These are phyloP conservation scores for Puffinus mauretanicus DNA, from an alignment of 2,113 vertebrate genomes.

Conservation along the genomic window DNA sequence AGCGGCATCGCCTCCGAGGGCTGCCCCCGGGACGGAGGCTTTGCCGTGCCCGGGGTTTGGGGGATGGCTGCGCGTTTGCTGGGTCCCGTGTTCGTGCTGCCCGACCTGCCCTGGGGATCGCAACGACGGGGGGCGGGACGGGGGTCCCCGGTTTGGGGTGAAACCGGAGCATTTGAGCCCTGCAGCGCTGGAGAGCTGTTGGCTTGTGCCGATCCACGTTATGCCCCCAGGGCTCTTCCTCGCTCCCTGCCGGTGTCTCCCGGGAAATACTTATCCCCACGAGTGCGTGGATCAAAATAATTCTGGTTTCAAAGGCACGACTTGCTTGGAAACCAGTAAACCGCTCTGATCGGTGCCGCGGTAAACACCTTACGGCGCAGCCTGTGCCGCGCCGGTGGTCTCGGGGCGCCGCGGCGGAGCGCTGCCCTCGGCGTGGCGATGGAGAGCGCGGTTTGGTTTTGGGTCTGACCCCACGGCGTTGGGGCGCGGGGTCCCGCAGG, in stretches of 20 bases:
- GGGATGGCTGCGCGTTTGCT: neutral
- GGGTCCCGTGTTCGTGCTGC: neutral
- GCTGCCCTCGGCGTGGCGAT: neutral
- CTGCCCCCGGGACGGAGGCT: neutral
- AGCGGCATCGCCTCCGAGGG: neutral
- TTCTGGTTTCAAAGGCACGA: accelerated
- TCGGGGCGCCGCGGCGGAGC: accelerated
- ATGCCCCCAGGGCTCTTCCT: neutral
- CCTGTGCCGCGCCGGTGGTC: too few relatives aligned
- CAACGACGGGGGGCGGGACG: accelerated
- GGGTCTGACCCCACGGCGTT: neutral
- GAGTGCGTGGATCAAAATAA: neutral
- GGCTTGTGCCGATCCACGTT: accelerated
- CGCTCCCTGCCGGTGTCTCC: accelerated
- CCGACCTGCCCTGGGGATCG: neutral
- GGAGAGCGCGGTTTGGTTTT: neutral
- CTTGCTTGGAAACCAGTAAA: neutral
- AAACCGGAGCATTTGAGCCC: neutral
- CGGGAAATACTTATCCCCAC: neutral
- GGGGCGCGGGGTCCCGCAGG: neutral
- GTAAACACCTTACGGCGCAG: accelerated
- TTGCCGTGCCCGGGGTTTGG: accelerated
- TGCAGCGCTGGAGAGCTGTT: neutral
- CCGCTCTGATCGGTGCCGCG: accelerated
- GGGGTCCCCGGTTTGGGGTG: neutral